phyloP scores from a whole-genome alignment of 2,113 vertebrate species.

The Sialia sialis region DNA sequence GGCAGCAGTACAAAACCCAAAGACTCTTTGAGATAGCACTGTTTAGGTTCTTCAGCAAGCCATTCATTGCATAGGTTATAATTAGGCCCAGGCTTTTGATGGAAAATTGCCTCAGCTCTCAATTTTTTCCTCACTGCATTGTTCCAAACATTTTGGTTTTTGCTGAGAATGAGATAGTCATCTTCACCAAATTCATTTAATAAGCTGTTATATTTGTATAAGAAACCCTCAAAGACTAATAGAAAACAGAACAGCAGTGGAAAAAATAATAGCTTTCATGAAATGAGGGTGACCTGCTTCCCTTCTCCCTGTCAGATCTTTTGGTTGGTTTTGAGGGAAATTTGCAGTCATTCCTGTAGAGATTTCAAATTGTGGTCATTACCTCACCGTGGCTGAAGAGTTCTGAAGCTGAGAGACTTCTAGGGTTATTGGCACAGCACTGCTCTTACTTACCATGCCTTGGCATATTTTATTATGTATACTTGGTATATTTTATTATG shows the following conservation, averaged over 20 bases:
- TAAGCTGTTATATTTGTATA: neutral
- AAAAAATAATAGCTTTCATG: neutral
- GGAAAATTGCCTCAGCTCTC: neutral
- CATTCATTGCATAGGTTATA: neutral
- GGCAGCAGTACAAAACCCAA: neutral
- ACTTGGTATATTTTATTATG: neutral
- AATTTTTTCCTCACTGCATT: neutral
- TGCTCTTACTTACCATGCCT: neutral
- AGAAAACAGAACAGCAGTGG: neutral
- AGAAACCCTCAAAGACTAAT: neutral
- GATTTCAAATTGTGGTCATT: neutral
- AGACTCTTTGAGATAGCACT: neutral
- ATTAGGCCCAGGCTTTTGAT: neutral
- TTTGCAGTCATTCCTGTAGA: neutral
- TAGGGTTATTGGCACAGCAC: neutral
- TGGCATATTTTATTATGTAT: neutral
- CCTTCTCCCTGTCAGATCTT: neutral
- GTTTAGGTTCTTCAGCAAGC: neutral
- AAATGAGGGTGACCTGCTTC: neutral
- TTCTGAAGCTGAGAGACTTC: neutral
- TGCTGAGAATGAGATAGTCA: neutral
- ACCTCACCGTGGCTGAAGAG: neutral
- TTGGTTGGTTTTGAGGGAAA: neutral
- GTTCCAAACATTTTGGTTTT: neutral
- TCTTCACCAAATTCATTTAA: neutral